Base-by-base conservation (phyloP, 2,888 invertebrate genomes). In the Baronia brevicornis region DNA sequence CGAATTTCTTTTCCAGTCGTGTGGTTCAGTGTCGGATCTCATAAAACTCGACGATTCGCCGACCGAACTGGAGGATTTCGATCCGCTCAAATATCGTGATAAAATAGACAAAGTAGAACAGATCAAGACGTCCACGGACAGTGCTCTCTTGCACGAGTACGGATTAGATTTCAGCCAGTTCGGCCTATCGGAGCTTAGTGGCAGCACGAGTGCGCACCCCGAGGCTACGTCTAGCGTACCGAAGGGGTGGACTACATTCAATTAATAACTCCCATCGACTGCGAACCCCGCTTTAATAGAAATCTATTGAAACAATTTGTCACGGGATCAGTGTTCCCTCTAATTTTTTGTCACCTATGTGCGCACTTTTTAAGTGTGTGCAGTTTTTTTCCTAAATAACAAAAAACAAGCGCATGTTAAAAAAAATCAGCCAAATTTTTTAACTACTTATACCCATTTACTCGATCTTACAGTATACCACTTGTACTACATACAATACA, bases 91-190 rank as follows among this genome's bases (percentile, higher is more conserved):
- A 56, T 61, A 60, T 48, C 69, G 72, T 34, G 70, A 71, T 54
- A 75, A 62, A 54, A 59, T 45, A 38, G 66, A 66, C 29, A 72
- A 61, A 52, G 53, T 52, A 24, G 75, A 74, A 36, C 66, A 58
- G 74, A 84, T 63, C 40, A 75, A 72, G 49, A 49, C 60, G 2
- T 66, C 75, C 3, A 61, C 78, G 37, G 91, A 91, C 53, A 86
- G 88, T 54, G 91, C 90, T 56, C 78, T 92, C 33, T 79, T 92
- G 42, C 88, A 89, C 52, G 91, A 92, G 52, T 92, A 92, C 54
- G 92, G 92, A 31, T 73, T 92, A 45, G 89, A 91, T 68, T 91
- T 91, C 44, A 80, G 80, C 43, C 69, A 70, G 39, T 82, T 77
- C 41, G 73, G 69, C 18, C 47, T 80, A 60, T 79, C 87, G 45